Percentiles rank a stretch among this genome's conserved stretches.
Conservation (phyloP, 2,797 vertebrate species). For the Megalops cyprinoides region DNA sequence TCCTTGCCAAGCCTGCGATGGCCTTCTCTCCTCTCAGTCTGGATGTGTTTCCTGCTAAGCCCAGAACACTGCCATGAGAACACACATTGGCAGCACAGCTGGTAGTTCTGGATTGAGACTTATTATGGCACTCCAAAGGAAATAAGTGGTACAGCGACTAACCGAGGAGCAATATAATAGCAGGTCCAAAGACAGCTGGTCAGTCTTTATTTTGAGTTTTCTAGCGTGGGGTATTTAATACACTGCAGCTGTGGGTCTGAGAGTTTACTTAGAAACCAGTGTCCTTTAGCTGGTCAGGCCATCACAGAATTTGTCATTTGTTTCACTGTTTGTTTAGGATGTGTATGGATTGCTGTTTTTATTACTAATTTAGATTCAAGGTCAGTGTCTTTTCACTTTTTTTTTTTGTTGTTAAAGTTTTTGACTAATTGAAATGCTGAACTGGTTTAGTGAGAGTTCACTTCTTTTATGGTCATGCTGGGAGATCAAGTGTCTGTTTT, state of each 20-base stretch:
- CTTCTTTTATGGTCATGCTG: background rate
- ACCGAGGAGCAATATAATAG: conserved; percentile 83
- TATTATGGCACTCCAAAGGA: conserved; percentile 93
- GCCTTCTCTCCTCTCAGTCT: conserved; percentile 87
- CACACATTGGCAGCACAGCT: conserved; percentile 95
- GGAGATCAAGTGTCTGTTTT: background rate
- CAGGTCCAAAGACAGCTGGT: conserved; percentile 81
- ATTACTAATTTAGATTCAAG: background rate
- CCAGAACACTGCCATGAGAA: conserved; percentile 82
- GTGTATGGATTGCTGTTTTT: background rate
- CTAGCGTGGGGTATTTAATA: conserved; percentile 71
- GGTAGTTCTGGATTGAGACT: conserved; percentile 93
- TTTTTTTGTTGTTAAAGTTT: background rate
- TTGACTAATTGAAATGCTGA: background rate
- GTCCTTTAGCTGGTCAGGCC: conserved; percentile 75
- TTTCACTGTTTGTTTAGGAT: conserved; percentile 42
- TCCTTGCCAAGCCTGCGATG: conserved; percentile 75
- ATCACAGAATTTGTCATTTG: conserved; percentile 67
- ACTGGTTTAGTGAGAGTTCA: background rate
- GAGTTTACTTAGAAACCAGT: conserved; percentile 51
- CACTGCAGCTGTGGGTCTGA: background rate
- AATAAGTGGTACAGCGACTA: conserved; percentile 82
- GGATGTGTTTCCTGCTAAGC: conserved; percentile 86
- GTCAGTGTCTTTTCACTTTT: background rate
- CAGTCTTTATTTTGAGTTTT: conserved; percentile 83